Base-by-base conservation (phyloP, 1,140 invertebrate species). In the Coenobita brevimanus region DNA sequence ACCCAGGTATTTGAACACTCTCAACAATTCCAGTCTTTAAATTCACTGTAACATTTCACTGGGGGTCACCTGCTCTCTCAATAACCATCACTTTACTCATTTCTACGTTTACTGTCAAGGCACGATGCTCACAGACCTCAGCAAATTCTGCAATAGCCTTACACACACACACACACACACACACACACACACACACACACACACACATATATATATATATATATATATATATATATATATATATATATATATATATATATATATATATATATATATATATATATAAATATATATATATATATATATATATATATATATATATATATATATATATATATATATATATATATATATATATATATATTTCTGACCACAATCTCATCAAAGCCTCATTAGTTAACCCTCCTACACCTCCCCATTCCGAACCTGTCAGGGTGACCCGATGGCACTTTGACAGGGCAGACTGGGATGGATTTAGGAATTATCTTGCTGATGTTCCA, bases 271-370 rank as follows among this genome's bases (percentile, higher is more conserved):
- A 81, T 81, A 64, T 64, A 81, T 81, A 38, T 81, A 64, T 64
- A 64, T 81, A 81, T 41, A 64, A 64, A 81, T 81, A 64, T 81
- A 64, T 81, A 41, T 81, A 81, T 81, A 64, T 38, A 81, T 81
- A 64, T 81, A 81, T 81, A 64, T 81, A 81, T 81, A 64, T 81
- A 81, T 81, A 36, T 81, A 81, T 81, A 64, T 81, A 81, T 81
- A 64, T 81, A 81, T 81, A 64, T 81, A 81, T 81, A 64, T 81
- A 81, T 81, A 81, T 81, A 81, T 81, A 81, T 81, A 81, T 81
- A 81, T 81, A 81, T 81, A 81, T 81, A 64, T 81, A 81, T 81
- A 64, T 62, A n/a, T n/a, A n/a, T n/a, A n/a, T n/a, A n/a, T n/a
- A n/a, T n/a, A n/a, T n/a, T n/a, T n/a, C n/a, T n/a, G n/a, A n/a